Percentiles rank a stretch among this genome's conserved stretches.
Conservation (phyloP, 2,888 invertebrate genomes). For the Pyralis farinalis region DNA sequence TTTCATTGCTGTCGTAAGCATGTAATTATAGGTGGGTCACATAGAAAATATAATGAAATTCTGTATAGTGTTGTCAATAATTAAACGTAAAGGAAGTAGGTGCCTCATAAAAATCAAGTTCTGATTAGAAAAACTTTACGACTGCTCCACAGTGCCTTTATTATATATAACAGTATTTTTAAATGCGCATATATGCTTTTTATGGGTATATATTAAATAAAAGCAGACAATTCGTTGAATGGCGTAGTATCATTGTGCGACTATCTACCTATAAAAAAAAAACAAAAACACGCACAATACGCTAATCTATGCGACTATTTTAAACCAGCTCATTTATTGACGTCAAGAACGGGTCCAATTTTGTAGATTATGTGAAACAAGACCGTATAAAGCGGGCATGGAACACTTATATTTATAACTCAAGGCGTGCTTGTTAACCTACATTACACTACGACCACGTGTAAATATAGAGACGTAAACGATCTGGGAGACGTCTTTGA, state of each 20-base stretch:
- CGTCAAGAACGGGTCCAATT: slow-evolving; percentile 24
- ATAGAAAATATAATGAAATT: no score
- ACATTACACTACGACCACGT: neutral
- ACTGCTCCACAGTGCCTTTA: no score
- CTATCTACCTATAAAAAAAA: slow-evolving; percentile 9
- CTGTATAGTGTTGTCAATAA: no score
- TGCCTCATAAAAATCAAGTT: no score
- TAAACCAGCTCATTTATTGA: slow-evolving; percentile 22
- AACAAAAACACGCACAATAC: slow-evolving; percentile 2
- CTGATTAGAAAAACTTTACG: no score
- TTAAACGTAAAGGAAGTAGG: no score
- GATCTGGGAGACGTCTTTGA: neutral
- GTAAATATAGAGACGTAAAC: slow-evolving; percentile 6
- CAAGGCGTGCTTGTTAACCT: slow-evolving; percentile 9
- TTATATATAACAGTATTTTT: no score
- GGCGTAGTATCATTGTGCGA: neutral
- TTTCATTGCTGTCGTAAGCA: no score
- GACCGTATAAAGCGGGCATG: slow-evolving; percentile 16
- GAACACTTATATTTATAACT: slow-evolving; percentile 11
- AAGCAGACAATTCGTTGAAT: neutral
- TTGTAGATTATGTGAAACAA: slow-evolving; percentile 16
- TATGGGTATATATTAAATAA: neutral
- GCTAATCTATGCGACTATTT: slow-evolving; percentile 15
- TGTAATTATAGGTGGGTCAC: no score
- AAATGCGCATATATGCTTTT: slow-evolving; percentile 2